A percentile compares a stretch with the other conserved stretches of the same genome.
phyloP scores from a whole-genome alignment of 1,140 invertebrate species.

The Macrocentrus cingulum region DNA sequence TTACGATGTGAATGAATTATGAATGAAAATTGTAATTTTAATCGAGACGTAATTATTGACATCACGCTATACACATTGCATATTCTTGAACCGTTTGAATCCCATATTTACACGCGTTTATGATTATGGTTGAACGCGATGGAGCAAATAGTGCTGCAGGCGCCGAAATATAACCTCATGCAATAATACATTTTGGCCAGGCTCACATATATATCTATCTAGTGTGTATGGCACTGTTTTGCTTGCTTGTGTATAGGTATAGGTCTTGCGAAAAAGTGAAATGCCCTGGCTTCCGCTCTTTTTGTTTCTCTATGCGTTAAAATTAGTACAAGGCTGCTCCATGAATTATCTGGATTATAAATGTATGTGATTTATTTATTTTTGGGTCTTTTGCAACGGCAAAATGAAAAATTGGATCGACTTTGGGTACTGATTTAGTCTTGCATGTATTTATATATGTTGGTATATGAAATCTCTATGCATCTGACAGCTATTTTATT shows the following conservation, averaged over 20 bases:
- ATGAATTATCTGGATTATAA: constrained; percentile 15
- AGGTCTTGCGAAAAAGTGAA: constrained; percentile 50
- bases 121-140: not conserved
- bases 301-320: constrained; percentile 5
- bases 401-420: constrained; percentile 1
- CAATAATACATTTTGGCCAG: constrained; percentile 22
- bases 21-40: constrained; percentile 35
- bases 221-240: no score
- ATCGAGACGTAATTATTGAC: constrained; percentile 27
- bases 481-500: no score
- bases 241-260: constrained; percentile 7
- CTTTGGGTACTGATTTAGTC: not conserved
- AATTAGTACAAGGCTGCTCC: constrained; percentile 13
- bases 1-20: constrained; percentile 31
- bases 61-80: constrained; percentile 23
- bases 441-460: no score
- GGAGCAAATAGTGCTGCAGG: not conserved
- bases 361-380: constrained; percentile 11
- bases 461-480: no score
- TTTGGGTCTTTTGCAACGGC: not conserved
- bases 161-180: not conserved
- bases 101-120: constrained; percentile 6
- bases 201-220: no score
- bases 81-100: constrained; percentile 9
- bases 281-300: constrained; percentile 35